Evolutionary conservation across 2,113 vertebrate genomes (phyloP).

Genomic region (Eleginops maclovinus): DNA sequence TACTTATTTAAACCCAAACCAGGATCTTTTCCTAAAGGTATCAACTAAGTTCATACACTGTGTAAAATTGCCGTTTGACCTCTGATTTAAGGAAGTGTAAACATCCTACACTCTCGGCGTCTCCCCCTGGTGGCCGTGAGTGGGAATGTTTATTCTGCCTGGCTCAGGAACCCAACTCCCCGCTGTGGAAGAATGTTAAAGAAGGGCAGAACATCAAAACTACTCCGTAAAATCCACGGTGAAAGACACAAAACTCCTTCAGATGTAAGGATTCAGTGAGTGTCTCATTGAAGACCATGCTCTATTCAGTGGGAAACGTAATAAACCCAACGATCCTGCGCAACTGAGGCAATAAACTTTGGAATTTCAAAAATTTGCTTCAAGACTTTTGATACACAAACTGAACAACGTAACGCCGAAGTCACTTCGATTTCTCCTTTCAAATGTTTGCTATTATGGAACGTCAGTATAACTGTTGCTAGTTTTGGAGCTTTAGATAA

Average conservation of each 20-base stretch:
- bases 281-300: too few relatives aligned
- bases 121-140: slow-evolving; percentile 93
- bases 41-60: background rate
- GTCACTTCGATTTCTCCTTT: background rate
- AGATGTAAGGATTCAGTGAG: too few relatives aligned
- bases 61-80: slow-evolving; percentile 14
- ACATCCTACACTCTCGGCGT: slow-evolving; percentile 99
- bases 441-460: background rate
- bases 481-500: background rate
- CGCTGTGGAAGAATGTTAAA: background rate
- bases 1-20: too few relatives aligned
- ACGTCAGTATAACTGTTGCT: background rate
- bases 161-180: slow-evolving; percentile 82
- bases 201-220: too few relatives aligned
- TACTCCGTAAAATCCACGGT: too few relatives aligned
- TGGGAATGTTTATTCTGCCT: slow-evolving; percentile 97
- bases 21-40: background rate
- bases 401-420: background rate
- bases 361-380: too few relatives aligned
- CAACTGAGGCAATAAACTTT: too few relatives aligned
- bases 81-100: slow-evolving; percentile 93
- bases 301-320: too few relatives aligned
- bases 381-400: background rate
- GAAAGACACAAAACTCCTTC: too few relatives aligned
- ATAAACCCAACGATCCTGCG: too few relatives aligned